These are phyloP conservation scores for Phenganax marumi DNA, from an alignment of 92 coral and sea anemone genomes.

Conservation along the genomic window DNA sequence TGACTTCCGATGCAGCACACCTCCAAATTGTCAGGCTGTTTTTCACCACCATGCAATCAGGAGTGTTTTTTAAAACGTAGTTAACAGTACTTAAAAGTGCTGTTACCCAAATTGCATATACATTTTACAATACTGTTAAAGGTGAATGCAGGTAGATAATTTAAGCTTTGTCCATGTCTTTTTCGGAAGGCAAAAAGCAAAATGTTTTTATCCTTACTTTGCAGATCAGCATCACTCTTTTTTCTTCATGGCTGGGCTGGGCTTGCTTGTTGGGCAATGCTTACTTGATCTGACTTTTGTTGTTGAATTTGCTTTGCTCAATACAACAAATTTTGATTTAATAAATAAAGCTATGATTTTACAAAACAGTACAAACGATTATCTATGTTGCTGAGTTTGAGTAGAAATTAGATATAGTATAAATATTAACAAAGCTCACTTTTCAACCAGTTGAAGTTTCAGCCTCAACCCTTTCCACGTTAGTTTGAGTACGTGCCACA, in stretches of 20 bases:
- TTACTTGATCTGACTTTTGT: conserved; percentile 1
- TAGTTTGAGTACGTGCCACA: conserved; percentile 32
- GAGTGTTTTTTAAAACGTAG: conserved; percentile 15
- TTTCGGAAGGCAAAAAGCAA: conserved; percentile 45
- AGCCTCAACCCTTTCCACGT: conserved; percentile 46
- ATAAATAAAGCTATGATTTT: neutral
- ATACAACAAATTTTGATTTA: neutral
- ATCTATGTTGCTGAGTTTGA: too few species aligned
- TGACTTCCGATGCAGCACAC: neutral
- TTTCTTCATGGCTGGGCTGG: neutral
- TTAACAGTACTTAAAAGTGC: too few species aligned
- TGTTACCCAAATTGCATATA: conserved; percentile 49
- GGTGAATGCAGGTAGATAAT: too few species aligned
- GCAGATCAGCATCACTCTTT: conserved; percentile 43
- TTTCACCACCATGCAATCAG: conserved; percentile 42
- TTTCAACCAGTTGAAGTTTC: conserved; percentile 45
- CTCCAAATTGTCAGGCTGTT: conserved; percentile 48
- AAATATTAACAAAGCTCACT: conserved; percentile 29
- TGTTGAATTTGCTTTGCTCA: conserved; percentile 30
- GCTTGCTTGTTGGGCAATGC: neutral
- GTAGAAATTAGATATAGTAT: neutral
- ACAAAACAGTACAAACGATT: too few species aligned
- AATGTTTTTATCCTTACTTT: conserved; percentile 39
- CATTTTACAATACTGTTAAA: conserved; percentile 20
- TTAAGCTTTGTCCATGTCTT: too few species aligned